Conservation (phyloP, 1,140 invertebrate species). For the Orchesella cincta region DNA sequence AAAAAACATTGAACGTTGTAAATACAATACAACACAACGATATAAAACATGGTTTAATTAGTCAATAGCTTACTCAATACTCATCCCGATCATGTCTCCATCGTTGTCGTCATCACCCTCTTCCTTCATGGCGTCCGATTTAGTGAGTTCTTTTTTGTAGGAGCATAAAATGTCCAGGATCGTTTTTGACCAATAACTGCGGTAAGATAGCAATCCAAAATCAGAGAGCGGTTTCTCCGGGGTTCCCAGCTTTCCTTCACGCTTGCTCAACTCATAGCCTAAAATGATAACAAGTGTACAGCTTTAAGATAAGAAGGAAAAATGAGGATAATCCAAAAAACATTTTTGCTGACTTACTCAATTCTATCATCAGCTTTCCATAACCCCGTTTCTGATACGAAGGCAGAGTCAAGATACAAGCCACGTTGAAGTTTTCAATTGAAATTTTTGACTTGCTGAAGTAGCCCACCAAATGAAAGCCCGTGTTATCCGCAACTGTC, state of each 20-base stretch:
- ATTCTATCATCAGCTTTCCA: constrained; percentile 95
- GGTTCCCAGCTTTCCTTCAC: constrained; percentile 90
- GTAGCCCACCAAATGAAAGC: constrained; percentile 86
- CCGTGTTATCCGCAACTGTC: constrained; percentile 94
- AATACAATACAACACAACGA: too few relatives aligned
- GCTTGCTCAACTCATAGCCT: constrained; percentile 85
- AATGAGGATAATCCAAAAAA: too few relatives aligned
- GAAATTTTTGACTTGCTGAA: constrained; percentile 95
- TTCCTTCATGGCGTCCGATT: too few relatives aligned
- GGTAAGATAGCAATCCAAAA: constrained; percentile 87
- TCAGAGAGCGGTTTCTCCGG: too few relatives aligned
- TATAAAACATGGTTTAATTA: too few relatives aligned
- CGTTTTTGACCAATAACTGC: too few relatives aligned
- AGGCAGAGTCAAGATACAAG: constrained; percentile 91
- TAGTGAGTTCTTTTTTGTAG: too few relatives aligned
- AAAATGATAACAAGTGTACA: too few relatives aligned
- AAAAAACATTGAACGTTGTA: constrained; percentile 40
- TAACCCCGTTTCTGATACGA: constrained; percentile 98
- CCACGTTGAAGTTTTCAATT: constrained; percentile 95
- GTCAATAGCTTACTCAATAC: constrained; percentile 87
- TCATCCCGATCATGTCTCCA: constrained; percentile 89
- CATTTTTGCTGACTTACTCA: too few relatives aligned
- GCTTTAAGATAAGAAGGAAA: too few relatives aligned
- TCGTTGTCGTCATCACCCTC: constrained; percentile 76
- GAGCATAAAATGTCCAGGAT: too few relatives aligned